Evolutionary conservation across 2,113 vertebrate species (phyloP).

Genomic region (Serilophus lunatus): DNA sequence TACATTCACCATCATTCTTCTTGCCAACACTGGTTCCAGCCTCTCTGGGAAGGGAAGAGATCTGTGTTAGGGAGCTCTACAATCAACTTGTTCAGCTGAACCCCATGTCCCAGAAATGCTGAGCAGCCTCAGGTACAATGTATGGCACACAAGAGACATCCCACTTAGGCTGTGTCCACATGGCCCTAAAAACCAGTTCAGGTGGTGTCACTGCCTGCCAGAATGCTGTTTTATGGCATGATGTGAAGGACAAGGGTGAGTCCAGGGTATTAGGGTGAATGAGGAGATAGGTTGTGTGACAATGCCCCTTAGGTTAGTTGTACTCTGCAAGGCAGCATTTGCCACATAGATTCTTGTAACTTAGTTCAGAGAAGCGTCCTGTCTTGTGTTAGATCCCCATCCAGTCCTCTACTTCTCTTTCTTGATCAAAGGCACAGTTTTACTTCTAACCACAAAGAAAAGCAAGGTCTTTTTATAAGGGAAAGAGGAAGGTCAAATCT

Average conservation of each 20-base stretch:
- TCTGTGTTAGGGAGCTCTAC: neutral
- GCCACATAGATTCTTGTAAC: neutral
- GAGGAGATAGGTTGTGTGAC: neutral
- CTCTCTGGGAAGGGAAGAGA: conserved; percentile 12
- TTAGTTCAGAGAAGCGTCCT: neutral
- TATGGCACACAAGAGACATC: fast-evolving
- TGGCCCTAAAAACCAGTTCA: neutral
- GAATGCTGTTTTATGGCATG: neutral
- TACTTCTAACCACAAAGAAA: neutral
- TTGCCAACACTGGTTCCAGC: neutral
- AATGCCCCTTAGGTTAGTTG: neutral
- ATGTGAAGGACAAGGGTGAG: neutral
- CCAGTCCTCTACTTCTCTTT: neutral
- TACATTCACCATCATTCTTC: neutral
- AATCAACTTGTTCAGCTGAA: neutral
- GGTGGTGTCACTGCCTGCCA: neutral
- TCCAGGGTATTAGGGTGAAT: neutral
- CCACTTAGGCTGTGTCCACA: neutral
- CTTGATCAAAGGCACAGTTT: neutral
- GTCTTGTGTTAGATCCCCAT: neutral
- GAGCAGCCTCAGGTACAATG: fast-evolving
- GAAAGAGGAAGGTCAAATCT: neutral
- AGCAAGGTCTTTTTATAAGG: neutral
- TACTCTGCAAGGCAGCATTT: neutral
- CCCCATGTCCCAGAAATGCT: neutral